Evolutionary conservation across 1,140 invertebrate genomes (phyloP), one percentile per base, ranked within the genome.

Genomic region (Lasaia peninsularis): DNA sequence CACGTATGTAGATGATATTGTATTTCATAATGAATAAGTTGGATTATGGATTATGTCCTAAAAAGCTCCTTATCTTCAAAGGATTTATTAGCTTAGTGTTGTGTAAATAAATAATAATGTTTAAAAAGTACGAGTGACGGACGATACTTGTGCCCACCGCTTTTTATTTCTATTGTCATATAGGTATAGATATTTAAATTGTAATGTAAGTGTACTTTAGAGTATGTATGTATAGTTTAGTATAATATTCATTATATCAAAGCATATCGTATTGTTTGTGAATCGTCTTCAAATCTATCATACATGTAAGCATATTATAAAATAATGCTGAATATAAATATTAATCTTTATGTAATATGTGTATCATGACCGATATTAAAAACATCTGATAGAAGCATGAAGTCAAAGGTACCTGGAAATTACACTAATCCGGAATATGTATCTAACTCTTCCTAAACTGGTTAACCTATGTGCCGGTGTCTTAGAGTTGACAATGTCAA

Each of bases 91-190:
- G 21, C 9, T 28, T 28, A 51, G 10, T 28, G 11, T 51, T 31
- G 11, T 54, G 53, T 55, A 55, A 44, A 55, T 55, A 55, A 55
- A 55, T 55, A 55, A 55, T 55, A 44, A 16, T 44, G 35, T 18
- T 40, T 24, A 33, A 14, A 18, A 14, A 14, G 10, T 52, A 51
- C 9, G 14, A 44, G 8, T 16, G 12, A 55, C 53, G 53, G 53
- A 55, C 53, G 35, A 40, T 40, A 28, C 24, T 28, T 28, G 4
- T 7, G 24, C 53, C 35, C 53, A 24, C 53, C 53, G 53, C 11
- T 12, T 35, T 21, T 12, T 5, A 9, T 50, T 21, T 40, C 5
- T n/a, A 16, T 11, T 37, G 35, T 2, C 35, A 44, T 11, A 16
- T 14, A 14, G 6, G 35, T 16, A 12, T 14, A 8, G n/a, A 44